phyloP scores from a whole-genome alignment of 37 sponge, comb jelly and placozoan genomes.

The Corticium candelabrum region DNA sequence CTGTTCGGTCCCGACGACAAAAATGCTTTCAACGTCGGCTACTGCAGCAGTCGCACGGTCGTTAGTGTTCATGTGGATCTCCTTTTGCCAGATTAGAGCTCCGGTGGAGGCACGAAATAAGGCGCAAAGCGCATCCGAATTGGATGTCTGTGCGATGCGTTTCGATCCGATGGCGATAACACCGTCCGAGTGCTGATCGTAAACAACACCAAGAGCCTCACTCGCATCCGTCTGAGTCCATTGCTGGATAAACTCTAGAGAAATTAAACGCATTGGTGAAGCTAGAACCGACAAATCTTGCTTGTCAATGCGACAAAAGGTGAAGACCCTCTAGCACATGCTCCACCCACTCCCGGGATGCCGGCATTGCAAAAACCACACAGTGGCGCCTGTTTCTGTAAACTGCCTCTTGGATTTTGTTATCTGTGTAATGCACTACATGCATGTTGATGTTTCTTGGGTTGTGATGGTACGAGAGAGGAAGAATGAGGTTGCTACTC shows the following conservation, averaged over 20 bases:
- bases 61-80: not conserved
- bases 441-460: too few relatives aligned
- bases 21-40: not conserved
- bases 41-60: not conserved
- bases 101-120: not conserved
- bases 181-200: not conserved
- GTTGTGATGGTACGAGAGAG: too few relatives aligned
- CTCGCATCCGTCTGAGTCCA: too few relatives aligned
- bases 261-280: not conserved
- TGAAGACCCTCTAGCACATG: not conserved
- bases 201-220: not conserved
- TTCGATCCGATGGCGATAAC: not conserved
- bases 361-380: too few relatives aligned
- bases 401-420: too few relatives aligned
- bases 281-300: not conserved
- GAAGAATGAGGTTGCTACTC: too few relatives aligned
- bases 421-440: too few relatives aligned
- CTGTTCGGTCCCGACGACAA: not conserved
- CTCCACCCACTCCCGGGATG: too few relatives aligned
- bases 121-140: not conserved
- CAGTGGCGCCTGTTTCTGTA: too few relatives aligned
- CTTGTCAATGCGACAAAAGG: not conserved
- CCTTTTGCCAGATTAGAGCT: not conserved
- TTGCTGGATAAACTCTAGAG: not conserved
- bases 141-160: not conserved